Percentiles rank a stretch among this genome's conserved stretches.
Conservation (phyloP, 2,888 invertebrate genomes). For the Steinernema carpocapsae region DNA sequence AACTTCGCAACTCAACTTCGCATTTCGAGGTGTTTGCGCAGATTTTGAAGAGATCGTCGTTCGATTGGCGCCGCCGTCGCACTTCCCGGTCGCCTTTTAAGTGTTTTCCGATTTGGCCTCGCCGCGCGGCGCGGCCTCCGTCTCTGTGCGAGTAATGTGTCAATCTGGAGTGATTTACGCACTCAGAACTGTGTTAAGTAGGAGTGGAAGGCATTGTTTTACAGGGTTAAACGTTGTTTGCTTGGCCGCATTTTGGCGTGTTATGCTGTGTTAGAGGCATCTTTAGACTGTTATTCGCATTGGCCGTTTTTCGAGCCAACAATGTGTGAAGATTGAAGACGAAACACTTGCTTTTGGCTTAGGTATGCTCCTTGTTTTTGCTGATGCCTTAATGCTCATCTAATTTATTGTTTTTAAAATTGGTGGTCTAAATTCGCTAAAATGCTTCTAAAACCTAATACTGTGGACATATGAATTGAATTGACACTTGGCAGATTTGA, state of each 20-base stretch:
- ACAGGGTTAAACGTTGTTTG: neutral
- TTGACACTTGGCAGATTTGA: no score
- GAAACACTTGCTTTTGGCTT: no score
- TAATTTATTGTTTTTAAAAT: no score
- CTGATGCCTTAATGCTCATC: no score
- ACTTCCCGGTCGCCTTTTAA: constrained; percentile 33
- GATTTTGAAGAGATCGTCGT: constrained; percentile 4
- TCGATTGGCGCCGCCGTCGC: neutral
- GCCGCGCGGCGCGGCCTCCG: neutral
- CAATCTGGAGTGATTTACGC: constrained; percentile 28
- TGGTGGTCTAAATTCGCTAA: no score
- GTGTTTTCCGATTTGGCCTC: constrained; percentile 25
- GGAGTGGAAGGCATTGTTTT: constrained; percentile 25
- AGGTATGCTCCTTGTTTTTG: no score
- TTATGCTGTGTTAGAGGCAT: neutral
- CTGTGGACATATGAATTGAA: no score
- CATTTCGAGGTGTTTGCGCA: neutral
- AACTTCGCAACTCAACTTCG: no score
- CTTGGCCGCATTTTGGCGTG: no score
- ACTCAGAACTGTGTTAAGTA: constrained; percentile 26
- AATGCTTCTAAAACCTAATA: no score
- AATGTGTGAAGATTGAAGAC: no score
- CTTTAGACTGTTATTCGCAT: neutral
- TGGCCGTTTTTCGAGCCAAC: no score
- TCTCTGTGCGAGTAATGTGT: constrained; percentile 4